Conservation (phyloP, 2,797 vertebrate species). For the Coracias cyanogaster region DNA sequence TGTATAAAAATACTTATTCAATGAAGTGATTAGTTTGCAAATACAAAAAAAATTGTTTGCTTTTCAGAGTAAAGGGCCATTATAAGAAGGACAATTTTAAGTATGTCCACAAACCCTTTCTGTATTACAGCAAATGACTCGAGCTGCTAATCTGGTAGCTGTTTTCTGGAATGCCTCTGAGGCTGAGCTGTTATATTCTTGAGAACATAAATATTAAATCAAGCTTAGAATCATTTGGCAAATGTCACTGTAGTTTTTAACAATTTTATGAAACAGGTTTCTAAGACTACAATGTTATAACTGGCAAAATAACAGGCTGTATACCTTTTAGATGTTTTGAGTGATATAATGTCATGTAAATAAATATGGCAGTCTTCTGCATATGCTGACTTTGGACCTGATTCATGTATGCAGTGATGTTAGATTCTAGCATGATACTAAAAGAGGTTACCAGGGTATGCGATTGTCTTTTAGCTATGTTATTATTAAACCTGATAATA, state of each 20-base stretch:
- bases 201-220: background rate
- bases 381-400: background rate
- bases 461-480: background rate
- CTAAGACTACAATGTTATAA: background rate
- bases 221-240: background rate
- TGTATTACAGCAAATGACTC: background rate
- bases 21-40: background rate
- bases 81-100: background rate
- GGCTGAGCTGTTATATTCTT: background rate
- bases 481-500: background rate
- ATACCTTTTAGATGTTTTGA: background rate
- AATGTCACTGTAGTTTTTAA: background rate
- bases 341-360: background rate
- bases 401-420: background rate
- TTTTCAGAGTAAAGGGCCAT: background rate
- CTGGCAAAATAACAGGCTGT: background rate
- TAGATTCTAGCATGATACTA: background rate
- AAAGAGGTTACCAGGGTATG: background rate
- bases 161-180: background rate
- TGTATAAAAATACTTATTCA: background rate
- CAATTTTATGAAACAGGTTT: background rate
- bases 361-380: background rate
- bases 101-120: rapidly evolving
- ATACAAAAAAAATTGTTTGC: background rate
- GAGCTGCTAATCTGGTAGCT: background rate